Evolutionary conservation across 2,888 invertebrate species (phyloP).

Genomic region (Tenthredo scrophulariae): DNA sequence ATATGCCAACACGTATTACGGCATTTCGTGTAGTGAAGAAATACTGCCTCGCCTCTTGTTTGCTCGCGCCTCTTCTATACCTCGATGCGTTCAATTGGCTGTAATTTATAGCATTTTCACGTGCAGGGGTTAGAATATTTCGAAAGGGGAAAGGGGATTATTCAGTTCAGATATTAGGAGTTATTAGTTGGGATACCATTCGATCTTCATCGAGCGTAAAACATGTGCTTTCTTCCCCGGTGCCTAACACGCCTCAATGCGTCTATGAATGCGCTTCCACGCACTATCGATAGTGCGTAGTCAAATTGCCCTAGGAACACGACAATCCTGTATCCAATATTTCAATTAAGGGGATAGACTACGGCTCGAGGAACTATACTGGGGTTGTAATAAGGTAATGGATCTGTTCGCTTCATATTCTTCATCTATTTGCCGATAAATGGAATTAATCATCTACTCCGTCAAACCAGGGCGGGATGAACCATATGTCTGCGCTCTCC

Average conservation of each 20-base stretch:
- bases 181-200: slow-evolving; percentile 24
- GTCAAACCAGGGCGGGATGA: background rate
- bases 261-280: slow-evolving; percentile 1
- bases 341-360: slow-evolving; percentile 48
- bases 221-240: slow-evolving; percentile 20
- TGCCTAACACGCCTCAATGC: slow-evolving; percentile 24
- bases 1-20: background rate
- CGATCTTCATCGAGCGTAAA: slow-evolving; percentile 47
- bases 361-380: background rate
- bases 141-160: background rate
- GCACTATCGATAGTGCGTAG: slow-evolving; percentile 35
- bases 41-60: slow-evolving; percentile 41
- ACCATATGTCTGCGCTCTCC: background rate
- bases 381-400: slow-evolving; percentile 45
- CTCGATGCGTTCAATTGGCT: slow-evolving; percentile 48
- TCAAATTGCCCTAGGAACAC: slow-evolving; percentile 6
- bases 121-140: slow-evolving; percentile 23
- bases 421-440: slow-evolving; percentile 41
- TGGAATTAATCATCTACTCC: slow-evolving; percentile 49
- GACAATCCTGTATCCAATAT: slow-evolving; percentile 42
- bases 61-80: slow-evolving; percentile 17
- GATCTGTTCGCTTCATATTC: slow-evolving; percentile 52
- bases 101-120: slow-evolving; percentile 48
- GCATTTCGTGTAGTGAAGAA: slow-evolving; percentile 7
- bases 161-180: slow-evolving; percentile 38